Conservation (phyloP, 2,888 invertebrate genomes). For the Cephalotes varians region DNA sequence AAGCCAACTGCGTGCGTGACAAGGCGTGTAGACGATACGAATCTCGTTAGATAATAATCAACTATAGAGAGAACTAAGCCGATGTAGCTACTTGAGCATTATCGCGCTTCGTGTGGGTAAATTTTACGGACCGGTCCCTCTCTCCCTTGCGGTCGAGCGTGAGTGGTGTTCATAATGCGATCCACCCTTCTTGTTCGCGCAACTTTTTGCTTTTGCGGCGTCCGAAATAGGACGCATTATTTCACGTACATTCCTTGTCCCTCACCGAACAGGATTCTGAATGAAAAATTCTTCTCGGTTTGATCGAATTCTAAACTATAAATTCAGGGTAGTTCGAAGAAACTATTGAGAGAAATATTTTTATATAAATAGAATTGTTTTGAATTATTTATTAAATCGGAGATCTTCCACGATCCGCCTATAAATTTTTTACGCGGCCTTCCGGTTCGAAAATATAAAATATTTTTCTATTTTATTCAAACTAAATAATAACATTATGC, state of each 20-base stretch:
- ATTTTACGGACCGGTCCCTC: slow-evolving; percentile 16
- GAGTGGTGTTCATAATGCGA: slow-evolving; percentile 45
- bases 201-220: slow-evolving; percentile 18
- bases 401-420: no score
- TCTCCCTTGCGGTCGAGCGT: slow-evolving; percentile 14
- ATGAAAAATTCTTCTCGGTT: neutral
- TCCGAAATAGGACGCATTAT: slow-evolving; percentile 5
- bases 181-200: neutral
- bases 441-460: no score
- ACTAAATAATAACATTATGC: no score
- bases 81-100: slow-evolving; percentile 37
- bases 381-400: no score
- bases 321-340: no score
- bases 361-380: no score
- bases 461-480: no score
- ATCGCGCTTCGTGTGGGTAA: slow-evolving; percentile 13
- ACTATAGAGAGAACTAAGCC: slow-evolving; percentile 30
- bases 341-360: no score
- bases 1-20: neutral
- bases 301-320: neutral
- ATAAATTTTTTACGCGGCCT: no score
- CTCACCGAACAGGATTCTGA: neutral
- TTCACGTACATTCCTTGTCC: slow-evolving; percentile 3
- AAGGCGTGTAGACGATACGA: neutral
- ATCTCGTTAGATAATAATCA: slow-evolving; percentile 45